Base-by-base conservation (phyloP, 2,888 invertebrate species). In the Drosophila heteroneura region DNA sequence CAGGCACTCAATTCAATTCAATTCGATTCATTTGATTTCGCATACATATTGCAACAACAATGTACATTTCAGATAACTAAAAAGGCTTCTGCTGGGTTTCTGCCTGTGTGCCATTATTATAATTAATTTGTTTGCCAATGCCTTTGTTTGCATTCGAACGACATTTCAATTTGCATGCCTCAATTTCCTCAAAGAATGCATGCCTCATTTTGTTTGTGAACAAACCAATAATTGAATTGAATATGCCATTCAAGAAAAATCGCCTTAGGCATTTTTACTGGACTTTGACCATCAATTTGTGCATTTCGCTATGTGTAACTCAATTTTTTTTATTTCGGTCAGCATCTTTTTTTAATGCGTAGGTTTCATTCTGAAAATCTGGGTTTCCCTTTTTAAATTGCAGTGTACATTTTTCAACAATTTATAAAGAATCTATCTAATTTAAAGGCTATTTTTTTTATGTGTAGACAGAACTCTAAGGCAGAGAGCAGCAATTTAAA, bases 141-240 rank as follows among this genome's bases (percentile, higher is more conserved):
- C 30, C 1, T 54, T 33, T 57, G n/a, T 39, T n/a, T 39, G 57
- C 57, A 39, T 56, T 35, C 7, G 28, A 37, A 5, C 12, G 26
- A 56, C 37, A 37, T 58, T 59, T 32, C 19, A 47, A 19, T 47
- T 33, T 12, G 56, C 19, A 37, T 56, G 37, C 56, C 28, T 57
- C 2, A 4, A 14, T 35, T 41, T 35, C 33, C 12, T 33, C 33
- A 33, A 5, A 49, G 37, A 49, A n/a, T n/a, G 37, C 26, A 37
- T 56, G 56, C 56, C 28, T 39, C 28, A 7, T n/a, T 37, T 35
- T 37, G 2, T 28, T 28, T 28, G 39, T 9, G 3, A 16, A 5
- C 37, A 57, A 57, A 39, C n/a, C 28, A 39, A n/a, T 57, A 57
- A 39, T 58, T 41, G 32, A 58, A 41, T 58, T 41, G 28, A n/a